Evolutionary conservation across 2,113 vertebrate genomes (phyloP), one percentile per base, ranked within the genome.

Genomic region (Calonectris borealis): DNA sequence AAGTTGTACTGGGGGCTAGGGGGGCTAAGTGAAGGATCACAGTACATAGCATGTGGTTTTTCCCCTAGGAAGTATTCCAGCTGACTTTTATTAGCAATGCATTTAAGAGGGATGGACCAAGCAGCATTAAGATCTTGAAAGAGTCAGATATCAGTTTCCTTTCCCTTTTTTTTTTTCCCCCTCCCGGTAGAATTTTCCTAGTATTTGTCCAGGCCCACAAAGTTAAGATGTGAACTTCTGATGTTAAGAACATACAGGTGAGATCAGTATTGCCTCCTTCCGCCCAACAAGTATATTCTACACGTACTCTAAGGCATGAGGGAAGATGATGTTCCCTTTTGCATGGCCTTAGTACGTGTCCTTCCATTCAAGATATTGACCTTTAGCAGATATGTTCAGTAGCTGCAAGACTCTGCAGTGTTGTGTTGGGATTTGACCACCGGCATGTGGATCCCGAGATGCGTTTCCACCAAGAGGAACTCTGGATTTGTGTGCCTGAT

Each of bases 11-110:
- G 27, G 36, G n/a, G 18, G 2, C 2, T 4, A 29, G 4, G 10
- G 29, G 2, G 3, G 2, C 0, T 5, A 62, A 2, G 0, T 11
- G 12, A 27, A 65, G 54, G 44, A 18, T 61, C 54, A 7, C 15
- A 36, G 32, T 10, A 24, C 13, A 2, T 21, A 49, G 25, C 27
- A 6, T 42, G 4, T 2, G 0, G 20, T 51, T 42, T 54, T 86
- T 58, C 38, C 20, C 7, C 25, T 46, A 27, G 61, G 32, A 88
- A 26, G 48, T 55, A 20, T 76, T 92, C 83, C 62, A 72, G 16
- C 17, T 83, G 57, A 20, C 34, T 57, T 12, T 61, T 66, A 11
- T 2, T 61, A 49, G 25, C 52, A 68, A 1, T 42, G 21, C 10
- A 7, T 76, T 76, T 79, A 46, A 72, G 29, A 72, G 11, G 4